Evolutionary conservation across 2,113 vertebrate genomes (phyloP).

Genomic region (Dromas ardeola): DNA sequence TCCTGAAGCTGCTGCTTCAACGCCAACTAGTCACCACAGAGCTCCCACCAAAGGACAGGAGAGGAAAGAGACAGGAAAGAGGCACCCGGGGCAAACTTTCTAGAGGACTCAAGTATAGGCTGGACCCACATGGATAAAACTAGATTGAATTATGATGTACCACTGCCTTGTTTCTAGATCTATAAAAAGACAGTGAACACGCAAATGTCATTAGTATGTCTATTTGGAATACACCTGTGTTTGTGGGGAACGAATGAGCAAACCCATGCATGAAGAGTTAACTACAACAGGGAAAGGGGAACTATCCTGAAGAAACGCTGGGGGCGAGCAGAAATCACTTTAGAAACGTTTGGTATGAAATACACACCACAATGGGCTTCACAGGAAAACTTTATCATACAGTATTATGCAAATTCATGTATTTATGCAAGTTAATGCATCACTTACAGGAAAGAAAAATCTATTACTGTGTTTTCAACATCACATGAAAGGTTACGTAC

Average conservation of each 20-base stretch:
- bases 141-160: neutral
- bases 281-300: neutral
- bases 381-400: neutral
- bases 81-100: fast-evolving
- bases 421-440: neutral
- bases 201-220: fast-evolving
- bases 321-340: fast-evolving
- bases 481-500: neutral
- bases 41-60: neutral
- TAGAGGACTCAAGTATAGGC: neutral
- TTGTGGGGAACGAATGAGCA: fast-evolving
- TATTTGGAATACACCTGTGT: neutral
- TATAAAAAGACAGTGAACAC: neutral
- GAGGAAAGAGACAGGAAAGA: neutral
- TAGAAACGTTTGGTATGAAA: neutral
- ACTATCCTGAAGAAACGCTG: neutral
- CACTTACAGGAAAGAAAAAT: neutral
- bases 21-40: neutral
- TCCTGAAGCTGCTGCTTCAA: neutral
- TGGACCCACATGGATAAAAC: no score
- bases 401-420: neutral
- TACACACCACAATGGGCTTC: fast-evolving
- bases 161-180: neutral
- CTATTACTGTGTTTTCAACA: neutral
- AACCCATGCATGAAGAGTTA: fast-evolving